A percentile compares a stretch with the other conserved stretches of the same genome.
Evolutionary conservation across 2,797 vertebrate genomes (phyloP).

Genomic region (Eremophila alpestris): DNA sequence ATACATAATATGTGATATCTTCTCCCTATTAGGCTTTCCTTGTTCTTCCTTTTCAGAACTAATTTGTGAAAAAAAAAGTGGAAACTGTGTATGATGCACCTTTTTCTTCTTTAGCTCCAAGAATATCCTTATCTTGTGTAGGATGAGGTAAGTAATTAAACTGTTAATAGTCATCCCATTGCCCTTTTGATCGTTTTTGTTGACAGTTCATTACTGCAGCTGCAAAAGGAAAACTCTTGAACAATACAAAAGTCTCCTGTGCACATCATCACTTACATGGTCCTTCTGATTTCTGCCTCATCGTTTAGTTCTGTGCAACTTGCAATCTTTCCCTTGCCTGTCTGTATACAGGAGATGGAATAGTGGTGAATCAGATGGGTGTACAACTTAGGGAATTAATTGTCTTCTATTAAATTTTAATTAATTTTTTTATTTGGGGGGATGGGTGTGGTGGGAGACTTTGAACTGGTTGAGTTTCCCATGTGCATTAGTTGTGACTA

Average conservation of each 20-base stretch:
- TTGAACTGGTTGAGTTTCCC: background rate
- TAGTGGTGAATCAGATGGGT: background rate
- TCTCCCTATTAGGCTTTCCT: background rate
- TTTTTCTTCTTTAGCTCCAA: background rate
- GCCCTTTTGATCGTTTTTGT: background rate
- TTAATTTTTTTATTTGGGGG: too few relatives aligned
- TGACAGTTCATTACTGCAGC: background rate
- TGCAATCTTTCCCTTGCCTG: background rate
- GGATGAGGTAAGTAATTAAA: background rate
- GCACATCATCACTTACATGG: background rate
- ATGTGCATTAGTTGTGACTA: background rate
- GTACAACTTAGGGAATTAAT: background rate
- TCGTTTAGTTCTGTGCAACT: background rate
- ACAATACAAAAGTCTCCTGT: background rate
- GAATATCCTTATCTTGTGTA: background rate
- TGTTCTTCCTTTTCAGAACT: background rate
- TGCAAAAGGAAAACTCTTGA: background rate
- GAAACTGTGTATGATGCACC: background rate
- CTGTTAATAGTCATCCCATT: background rate
- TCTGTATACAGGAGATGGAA: background rate
- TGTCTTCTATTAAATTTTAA: background rate
- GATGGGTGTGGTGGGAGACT: rapidly evolving
- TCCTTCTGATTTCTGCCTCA: background rate
- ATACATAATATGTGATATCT: background rate
- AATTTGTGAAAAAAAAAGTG: background rate